These are phyloP conservation scores for Cinclus cinclus DNA, from an alignment of 2,113 vertebrate genomes.

Conservation along the genomic window DNA sequence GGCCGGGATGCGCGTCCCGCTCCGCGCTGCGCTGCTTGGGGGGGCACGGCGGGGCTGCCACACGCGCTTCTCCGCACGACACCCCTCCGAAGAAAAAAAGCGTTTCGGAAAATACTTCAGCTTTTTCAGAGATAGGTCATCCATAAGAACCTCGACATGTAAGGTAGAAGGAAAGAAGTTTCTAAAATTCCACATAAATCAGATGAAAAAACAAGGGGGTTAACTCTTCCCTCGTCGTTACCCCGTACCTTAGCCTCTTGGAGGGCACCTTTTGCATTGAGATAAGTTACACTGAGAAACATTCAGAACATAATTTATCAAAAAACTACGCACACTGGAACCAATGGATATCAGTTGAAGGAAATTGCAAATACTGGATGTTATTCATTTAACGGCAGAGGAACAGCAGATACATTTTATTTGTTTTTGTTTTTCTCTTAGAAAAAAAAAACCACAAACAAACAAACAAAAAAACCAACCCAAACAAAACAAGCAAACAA, in stretches of 20 bases:
- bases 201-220: neutral
- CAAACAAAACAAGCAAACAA: neutral
- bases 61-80: fast-evolving
- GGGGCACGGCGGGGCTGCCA: neutral
- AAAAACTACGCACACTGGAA: neutral
- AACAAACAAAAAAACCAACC: neutral
- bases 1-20: neutral
- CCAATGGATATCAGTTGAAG: neutral
- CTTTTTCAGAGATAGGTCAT: neutral
- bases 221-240: neutral
- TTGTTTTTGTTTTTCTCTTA: neutral
- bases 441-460: neutral
- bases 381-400: neutral
- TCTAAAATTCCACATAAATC: neutral
- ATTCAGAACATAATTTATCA: neutral
- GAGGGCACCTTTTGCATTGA: neutral
- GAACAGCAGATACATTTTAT: neutral
- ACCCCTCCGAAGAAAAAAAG: neutral
- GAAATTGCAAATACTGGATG: neutral
- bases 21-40: fast-evolving
- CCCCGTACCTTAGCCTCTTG: neutral
- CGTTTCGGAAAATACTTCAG: fast-evolving
- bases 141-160: fast-evolving
- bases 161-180: neutral
- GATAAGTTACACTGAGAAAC: neutral